Conservation (phyloP, 2,888 invertebrate genomes). For the Ctenicera cuprea region DNA sequence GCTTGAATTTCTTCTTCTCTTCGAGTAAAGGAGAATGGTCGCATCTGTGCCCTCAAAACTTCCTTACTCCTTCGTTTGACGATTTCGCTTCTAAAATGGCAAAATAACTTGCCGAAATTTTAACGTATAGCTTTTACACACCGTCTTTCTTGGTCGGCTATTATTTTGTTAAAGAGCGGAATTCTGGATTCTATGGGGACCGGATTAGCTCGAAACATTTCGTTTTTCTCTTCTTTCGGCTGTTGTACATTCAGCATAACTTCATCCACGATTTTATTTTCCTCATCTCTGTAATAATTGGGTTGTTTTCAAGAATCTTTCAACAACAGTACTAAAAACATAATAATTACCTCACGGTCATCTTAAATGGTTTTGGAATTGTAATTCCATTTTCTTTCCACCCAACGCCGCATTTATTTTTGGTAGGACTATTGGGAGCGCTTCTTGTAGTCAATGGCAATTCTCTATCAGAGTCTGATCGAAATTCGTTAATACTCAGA, state of each 20-base stretch:
- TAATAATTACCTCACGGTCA: constrained; percentile 78
- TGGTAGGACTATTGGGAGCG: constrained; percentile 77
- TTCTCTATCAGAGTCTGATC: constrained; percentile 60
- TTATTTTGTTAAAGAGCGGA: constrained; percentile 82
- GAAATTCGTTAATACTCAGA: constrained; percentile 67
- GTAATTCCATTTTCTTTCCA: constrained; percentile 72
- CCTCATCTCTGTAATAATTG: constrained; percentile 78
- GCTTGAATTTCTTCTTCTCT: constrained; percentile 75
- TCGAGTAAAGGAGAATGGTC: constrained; percentile 79
- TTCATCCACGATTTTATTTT: constrained; percentile 76
- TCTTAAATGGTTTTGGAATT: constrained; percentile 81
- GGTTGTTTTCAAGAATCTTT: constrained; percentile 44
- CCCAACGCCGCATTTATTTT: constrained; percentile 68
- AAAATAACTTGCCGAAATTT: background rate
- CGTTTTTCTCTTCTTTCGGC: constrained; percentile 69
- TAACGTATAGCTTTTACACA: constrained; percentile 61
- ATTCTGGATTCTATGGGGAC: constrained; percentile 83
- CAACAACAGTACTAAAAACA: background rate
- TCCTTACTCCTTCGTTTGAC: constrained; percentile 78
- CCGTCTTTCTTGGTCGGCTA: constrained; percentile 84
- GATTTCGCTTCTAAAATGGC: constrained; percentile 73
- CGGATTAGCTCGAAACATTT: constrained; percentile 78
- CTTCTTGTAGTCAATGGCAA: constrained; percentile 71
- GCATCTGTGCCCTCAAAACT: constrained; percentile 78
- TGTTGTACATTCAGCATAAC: constrained; percentile 68